Evolutionary conservation across 1,140 invertebrate species (phyloP).

Genomic region (Aphelenchoides besseyi): DNA sequence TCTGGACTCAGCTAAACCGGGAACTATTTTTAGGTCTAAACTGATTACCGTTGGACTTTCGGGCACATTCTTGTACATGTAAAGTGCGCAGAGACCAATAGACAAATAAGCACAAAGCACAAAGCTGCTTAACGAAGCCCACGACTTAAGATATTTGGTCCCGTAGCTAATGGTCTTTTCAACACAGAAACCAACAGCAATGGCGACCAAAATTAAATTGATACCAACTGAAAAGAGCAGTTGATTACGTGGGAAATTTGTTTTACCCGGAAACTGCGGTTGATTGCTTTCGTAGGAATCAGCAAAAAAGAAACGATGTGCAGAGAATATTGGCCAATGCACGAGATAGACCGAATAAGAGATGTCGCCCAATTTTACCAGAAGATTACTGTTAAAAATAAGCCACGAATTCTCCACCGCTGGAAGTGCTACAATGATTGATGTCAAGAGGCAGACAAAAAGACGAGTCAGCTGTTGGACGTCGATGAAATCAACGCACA

Average conservation of each 20-base stretch:
- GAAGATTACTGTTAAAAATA: constrained; percentile 1
- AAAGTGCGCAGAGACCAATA: background rate
- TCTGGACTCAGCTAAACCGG: background rate
- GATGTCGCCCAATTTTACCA: constrained; percentile 29
- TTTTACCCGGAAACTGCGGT: background rate
- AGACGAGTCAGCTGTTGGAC: constrained; percentile 16
- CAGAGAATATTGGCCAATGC: constrained; percentile 27
- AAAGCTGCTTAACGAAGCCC: background rate
- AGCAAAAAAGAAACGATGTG: background rate
- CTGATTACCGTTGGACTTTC: background rate
- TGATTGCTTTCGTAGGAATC: constrained; percentile 5
- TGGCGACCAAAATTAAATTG: background rate
- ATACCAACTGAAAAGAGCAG: constrained; percentile 3
- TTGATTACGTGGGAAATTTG: background rate
- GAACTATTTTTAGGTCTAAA: background rate
- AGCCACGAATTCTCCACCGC: background rate
- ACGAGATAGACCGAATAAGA: constrained; percentile 31
- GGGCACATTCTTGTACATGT: background rate
- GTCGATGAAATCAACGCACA: constrained; percentile 2
- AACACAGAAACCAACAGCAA: background rate
- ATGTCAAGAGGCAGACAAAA: background rate
- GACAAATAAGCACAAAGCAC: background rate
- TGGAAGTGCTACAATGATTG: constrained; percentile 1
- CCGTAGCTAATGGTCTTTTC: constrained; percentile 12
- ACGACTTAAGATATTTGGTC: background rate